phyloP scores from a whole-genome alignment of 2,888 invertebrate genomes.

The Pteria penguin region DNA sequence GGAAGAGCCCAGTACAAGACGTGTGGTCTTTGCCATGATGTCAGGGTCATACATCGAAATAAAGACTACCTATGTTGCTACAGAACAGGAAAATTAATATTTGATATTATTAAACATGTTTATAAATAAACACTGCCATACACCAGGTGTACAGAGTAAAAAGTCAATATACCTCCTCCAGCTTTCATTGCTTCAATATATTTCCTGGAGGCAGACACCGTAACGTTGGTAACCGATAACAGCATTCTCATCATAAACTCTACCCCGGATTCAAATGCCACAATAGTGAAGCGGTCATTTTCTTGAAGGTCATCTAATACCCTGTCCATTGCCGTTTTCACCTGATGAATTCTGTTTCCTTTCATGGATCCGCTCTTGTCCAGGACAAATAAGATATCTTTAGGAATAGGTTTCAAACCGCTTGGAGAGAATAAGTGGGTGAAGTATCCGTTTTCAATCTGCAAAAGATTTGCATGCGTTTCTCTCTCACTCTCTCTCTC shows the following conservation, averaged over 20 bases:
- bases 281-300: background rate
- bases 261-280: background rate
- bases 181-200: background rate
- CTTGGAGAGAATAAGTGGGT: constrained; percentile 88
- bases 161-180: too few relatives aligned
- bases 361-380: constrained; percentile 89
- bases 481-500: too few relatives aligned
- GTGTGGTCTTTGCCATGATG: too few relatives aligned
- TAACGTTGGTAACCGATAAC: background rate
- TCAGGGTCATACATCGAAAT: too few relatives aligned
- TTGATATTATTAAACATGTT: too few relatives aligned
- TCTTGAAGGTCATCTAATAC: background rate
- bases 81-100: too few relatives aligned
- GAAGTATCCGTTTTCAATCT: constrained; percentile 82
- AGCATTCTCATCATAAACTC: background rate
- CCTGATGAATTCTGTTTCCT: constrained; percentile 77
- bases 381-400: constrained; percentile 87
- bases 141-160: too few relatives aligned
- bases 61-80: too few relatives aligned
- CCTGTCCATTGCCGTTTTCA: background rate
- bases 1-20: too few relatives aligned
- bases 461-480: background rate
- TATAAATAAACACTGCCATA: too few relatives aligned
- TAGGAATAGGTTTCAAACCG: constrained; percentile 79
- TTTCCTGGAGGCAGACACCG: background rate